Percentiles rank a stretch among this genome's conserved stretches.
phyloP scores from a whole-genome alignment of 2,113 vertebrate species.

The Pterocles orientalis region DNA sequence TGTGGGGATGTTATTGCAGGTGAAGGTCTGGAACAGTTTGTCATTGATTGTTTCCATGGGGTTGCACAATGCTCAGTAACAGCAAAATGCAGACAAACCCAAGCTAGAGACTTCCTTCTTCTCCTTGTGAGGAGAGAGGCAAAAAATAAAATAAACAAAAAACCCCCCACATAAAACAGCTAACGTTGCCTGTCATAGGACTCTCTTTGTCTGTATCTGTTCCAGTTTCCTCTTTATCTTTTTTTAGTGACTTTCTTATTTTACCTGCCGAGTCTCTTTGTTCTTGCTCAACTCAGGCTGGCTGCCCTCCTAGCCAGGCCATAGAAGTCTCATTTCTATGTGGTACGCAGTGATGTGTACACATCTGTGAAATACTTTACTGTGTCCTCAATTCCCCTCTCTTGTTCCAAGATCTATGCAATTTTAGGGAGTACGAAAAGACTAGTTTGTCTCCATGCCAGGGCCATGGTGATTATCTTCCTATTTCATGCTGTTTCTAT shows the following conservation, averaged over 20 bases:
- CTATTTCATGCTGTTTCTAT: not conserved
- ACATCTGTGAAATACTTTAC: not conserved
- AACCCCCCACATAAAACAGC: fast-evolving
- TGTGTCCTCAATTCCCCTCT: not conserved
- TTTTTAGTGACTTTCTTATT: not conserved
- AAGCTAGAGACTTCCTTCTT: not conserved
- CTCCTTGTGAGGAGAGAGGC: not conserved
- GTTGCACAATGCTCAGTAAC: not conserved
- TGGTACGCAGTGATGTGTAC: not conserved
- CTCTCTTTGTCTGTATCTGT: not conserved
- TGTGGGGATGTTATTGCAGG: not conserved
- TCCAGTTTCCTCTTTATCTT: not conserved
- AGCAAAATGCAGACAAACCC: not conserved
- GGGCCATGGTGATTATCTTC: not conserved
- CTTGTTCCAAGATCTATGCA: not conserved
- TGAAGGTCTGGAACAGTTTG: not conserved
- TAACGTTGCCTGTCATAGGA: not conserved
- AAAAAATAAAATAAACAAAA: not conserved
- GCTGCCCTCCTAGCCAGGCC: not conserved
- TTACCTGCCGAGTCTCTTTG: not conserved
- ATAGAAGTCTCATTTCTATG: not conserved
- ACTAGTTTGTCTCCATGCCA: not conserved
- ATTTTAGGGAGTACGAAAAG: not conserved
- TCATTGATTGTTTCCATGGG: not conserved
- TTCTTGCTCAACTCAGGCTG: not conserved